Evolutionary conservation across 2,113 vertebrate genomes (phyloP).

Genomic region (Perccottus glenii): DNA sequence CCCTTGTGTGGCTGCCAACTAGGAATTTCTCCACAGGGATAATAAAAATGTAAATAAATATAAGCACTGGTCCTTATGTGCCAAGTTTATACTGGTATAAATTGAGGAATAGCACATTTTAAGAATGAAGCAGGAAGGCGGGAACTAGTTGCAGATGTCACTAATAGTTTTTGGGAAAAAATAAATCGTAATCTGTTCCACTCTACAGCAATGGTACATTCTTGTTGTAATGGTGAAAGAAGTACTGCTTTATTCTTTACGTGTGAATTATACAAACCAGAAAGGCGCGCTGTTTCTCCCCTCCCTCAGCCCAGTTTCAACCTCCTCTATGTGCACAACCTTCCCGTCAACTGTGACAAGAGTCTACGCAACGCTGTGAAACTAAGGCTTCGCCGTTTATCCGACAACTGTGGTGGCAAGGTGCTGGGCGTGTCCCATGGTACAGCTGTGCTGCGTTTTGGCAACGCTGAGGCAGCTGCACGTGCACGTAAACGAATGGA

Average conservation of each 20-base stretch:
- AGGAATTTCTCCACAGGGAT: too few relatives aligned
- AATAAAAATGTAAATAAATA: not conserved
- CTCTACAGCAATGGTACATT: slow-evolving; percentile 12
- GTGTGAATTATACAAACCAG: slow-evolving; percentile 64
- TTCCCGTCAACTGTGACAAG: slow-evolving; percentile 91
- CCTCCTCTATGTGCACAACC: slow-evolving; percentile 94
- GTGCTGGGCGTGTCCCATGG: slow-evolving; percentile 91
- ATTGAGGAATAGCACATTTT: slow-evolving; percentile 4
- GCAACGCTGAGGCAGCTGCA: slow-evolving; percentile 88
- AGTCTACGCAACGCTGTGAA: slow-evolving; percentile 86
- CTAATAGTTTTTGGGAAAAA: not conserved
- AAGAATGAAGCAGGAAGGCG: slow-evolving; percentile 5
- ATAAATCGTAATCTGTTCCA: not conserved
- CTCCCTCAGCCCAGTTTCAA: slow-evolving; percentile 89
- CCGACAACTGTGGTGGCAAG: slow-evolving; percentile 97
- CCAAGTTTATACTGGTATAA: slow-evolving; percentile 25
- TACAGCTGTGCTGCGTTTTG: slow-evolving; percentile 90
- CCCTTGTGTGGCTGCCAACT: too few relatives aligned
- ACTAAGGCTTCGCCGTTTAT: slow-evolving; percentile 92
- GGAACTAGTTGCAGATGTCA: not conserved
- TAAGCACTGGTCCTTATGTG: not conserved
- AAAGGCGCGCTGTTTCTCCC: slow-evolving; percentile 68
- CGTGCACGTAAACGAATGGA: slow-evolving; percentile 96
- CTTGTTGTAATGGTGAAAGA: slow-evolving; percentile 15
- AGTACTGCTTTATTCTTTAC: slow-evolving; percentile 18